A percentile compares a stretch with the other conserved stretches of the same genome.
Evolutionary conservation across 2,797 vertebrate species (phyloP).

Genomic region (Sandelia bainsii): DNA sequence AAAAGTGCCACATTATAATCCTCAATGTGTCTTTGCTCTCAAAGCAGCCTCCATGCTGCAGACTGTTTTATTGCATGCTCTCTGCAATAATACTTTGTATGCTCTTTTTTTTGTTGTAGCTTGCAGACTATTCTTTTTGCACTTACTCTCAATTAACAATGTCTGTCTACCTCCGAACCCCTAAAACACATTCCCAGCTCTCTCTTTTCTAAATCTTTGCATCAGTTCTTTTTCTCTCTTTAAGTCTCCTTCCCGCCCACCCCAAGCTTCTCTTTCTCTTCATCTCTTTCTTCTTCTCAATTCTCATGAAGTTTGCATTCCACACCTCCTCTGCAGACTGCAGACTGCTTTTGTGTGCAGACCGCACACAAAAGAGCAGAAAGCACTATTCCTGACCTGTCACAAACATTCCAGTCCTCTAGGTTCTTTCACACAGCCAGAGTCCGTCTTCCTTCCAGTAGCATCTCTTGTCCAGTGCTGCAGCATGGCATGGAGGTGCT

Average conservation of each 20-base stretch:
- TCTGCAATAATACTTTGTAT: slow-evolving; percentile 48
- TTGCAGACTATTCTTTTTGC: slow-evolving; percentile 25
- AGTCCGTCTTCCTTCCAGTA: slow-evolving; percentile 45
- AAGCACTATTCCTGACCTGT: slow-evolving; percentile 79
- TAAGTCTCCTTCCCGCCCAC: slow-evolving; percentile 34
- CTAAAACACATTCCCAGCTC: slow-evolving; percentile 34
- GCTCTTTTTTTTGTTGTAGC: slow-evolving; percentile 14
- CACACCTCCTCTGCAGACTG: slow-evolving; percentile 84
- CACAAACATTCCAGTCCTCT: slow-evolving; percentile 83
- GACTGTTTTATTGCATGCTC: slow-evolving; percentile 33
- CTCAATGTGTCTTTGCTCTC: slow-evolving; percentile 17
- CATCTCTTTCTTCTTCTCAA: slow-evolving; percentile 63
- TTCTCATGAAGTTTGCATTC: slow-evolving; percentile 86
- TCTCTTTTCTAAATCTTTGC: slow-evolving; percentile 42
- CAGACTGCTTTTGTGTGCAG: slow-evolving; percentile 63
- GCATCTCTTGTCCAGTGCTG: slow-evolving; percentile 29
- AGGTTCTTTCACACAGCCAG: slow-evolving; percentile 57
- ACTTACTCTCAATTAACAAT: slow-evolving; percentile 38
- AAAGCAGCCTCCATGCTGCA: slow-evolving; percentile 19
- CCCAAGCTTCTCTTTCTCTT: slow-evolving; percentile 58
- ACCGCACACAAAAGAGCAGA: slow-evolving; percentile 84
- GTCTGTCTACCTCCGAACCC: slow-evolving; percentile 20
- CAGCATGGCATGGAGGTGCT: slow-evolving; percentile 5
- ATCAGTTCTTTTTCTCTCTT: slow-evolving; percentile 45
- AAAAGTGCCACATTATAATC: slow-evolving; percentile 25